phyloP scores from a whole-genome alignment of 2,113 vertebrate species.

The Hyaena hyaena region DNA sequence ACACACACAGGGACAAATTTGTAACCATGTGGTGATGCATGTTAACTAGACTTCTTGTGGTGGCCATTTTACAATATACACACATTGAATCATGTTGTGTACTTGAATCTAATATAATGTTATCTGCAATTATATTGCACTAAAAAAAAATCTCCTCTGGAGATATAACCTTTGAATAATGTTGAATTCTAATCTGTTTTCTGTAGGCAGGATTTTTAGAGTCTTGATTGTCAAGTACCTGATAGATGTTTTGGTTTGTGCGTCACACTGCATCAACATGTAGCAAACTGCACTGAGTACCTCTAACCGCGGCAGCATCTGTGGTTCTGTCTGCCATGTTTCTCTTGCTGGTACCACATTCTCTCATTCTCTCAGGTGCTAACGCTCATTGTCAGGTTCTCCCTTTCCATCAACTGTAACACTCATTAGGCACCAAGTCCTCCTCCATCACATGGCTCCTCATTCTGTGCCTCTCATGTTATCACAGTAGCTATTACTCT shows the following conservation, averaged over 20 bases:
- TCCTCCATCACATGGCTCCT: rapidly evolving
- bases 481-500: not conserved
- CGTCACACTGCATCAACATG: not conserved
- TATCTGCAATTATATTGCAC: not conserved
- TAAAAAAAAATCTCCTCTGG: not conserved
- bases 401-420: not conserved
- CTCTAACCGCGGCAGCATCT: not conserved
- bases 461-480: not conserved
- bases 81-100: not conserved
- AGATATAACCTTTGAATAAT: not conserved
- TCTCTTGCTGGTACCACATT: not conserved
- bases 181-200: not conserved
- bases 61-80: not conserved
- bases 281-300: not conserved
- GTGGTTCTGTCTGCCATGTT: not conserved
- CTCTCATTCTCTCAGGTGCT: not conserved
- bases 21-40: not conserved
- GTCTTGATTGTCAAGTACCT: not conserved
- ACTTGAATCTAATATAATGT: not conserved
- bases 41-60: not conserved
- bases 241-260: not conserved
- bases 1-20: not conserved
- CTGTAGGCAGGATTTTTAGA: not conserved
- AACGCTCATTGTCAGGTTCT: not conserved
- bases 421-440: not conserved